Evolutionary conservation across 2,797 vertebrate genomes (phyloP).

Genomic region (Vespertilio murinus): DNA sequence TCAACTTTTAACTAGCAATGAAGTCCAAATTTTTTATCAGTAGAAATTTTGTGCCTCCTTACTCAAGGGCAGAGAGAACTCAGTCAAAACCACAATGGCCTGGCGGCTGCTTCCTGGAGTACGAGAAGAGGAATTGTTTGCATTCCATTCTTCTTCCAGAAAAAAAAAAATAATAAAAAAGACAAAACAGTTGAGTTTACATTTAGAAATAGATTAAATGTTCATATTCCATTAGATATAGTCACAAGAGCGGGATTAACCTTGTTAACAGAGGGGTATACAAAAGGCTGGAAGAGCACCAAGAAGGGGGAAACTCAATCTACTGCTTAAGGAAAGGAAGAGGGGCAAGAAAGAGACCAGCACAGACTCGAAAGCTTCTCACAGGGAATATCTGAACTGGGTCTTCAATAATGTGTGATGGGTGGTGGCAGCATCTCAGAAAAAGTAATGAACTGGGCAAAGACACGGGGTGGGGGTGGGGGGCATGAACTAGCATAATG

Average conservation of each 20-base stretch:
- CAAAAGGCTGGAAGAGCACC: neutral
- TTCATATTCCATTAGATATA: neutral
- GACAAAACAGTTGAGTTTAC: neutral
- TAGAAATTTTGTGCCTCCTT: slow-evolving; percentile 14
- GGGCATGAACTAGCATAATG: neutral
- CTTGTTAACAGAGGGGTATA: neutral
- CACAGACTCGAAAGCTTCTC: neutral
- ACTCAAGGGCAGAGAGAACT: neutral
- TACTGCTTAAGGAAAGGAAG: neutral
- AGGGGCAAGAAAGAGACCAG: neutral
- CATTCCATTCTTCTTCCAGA: neutral
- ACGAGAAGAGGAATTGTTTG: neutral
- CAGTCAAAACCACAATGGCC: neutral
- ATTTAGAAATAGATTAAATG: neutral
- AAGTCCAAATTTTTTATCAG: slow-evolving; percentile 22
- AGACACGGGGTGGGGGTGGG: neutral
- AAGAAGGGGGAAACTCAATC: neutral
- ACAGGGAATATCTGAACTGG: neutral
- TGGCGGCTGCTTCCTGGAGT: neutral
- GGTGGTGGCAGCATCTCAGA: neutral
- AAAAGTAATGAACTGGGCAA: neutral
- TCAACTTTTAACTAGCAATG: neutral
- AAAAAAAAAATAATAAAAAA: neutral
- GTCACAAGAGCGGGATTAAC: neutral
- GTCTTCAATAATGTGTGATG: neutral